Evolutionary conservation across 2,113 vertebrate genomes (phyloP), one percentile per base, ranked within the genome.

Genomic region (Daubentonia madagascariensis): DNA sequence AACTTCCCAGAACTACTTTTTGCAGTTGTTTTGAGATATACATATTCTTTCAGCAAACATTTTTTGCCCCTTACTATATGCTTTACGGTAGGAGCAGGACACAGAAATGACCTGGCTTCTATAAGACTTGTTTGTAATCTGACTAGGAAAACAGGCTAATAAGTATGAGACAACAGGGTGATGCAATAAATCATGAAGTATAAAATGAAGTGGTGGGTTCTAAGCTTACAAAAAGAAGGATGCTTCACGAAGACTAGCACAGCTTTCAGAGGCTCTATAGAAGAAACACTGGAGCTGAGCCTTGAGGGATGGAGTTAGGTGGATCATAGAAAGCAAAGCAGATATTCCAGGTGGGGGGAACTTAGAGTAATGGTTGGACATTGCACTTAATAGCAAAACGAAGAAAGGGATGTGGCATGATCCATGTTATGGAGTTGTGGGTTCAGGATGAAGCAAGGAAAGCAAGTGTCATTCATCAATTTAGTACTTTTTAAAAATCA

Each of bases 151-250:
- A n/a, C 0, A 28, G 40, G 28, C 32, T 16, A 52, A 52, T 20
- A 3, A 16, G 1, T 6, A 0, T 8, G 12, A 68, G 43, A 63
- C 9, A 30, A 65, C 7, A 75, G 59, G 22, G 1, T 6, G 32
- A 43, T 18, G 8, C 18, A 16, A 48, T 28, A 61, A 73, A 54
- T 14, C 76, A 14, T 28, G 14, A 57, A 54, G 35, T 43, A 3
- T 13, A 37, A 72, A 54, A 80, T 8, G 32, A 32, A 13, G 25
- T 8, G 0, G 1, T 80, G 63, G 87, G 54, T 67, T 40, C 25
- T 12, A 43, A 59, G 14, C 8, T 68, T 52, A 45, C 8, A 67
- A 20, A 94, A 54, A 20, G 25, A 68, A 54, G 28, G 14, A 23
- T 6, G 35, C 35, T 84, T 78, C 32, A 5, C 18, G 72, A 75